Evolutionary conservation across 2,113 vertebrate genomes (phyloP), one percentile per base, ranked within the genome.

Genomic region (Carollia perspicillata): DNA sequence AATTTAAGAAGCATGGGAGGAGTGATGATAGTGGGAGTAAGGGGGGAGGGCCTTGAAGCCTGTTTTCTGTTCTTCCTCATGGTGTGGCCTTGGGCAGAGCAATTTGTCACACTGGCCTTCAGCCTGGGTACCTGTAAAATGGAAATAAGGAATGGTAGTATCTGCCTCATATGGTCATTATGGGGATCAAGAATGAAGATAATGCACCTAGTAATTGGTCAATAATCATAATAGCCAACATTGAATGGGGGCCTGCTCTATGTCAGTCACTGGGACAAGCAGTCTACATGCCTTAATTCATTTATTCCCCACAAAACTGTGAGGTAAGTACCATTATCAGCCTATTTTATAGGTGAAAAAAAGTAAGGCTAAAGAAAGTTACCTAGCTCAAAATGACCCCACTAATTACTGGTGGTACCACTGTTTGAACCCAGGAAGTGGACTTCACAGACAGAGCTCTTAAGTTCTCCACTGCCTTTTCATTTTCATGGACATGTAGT

Each of bases 61-160:
- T 80, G 53, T 23, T 74, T 95, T 93, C 65, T 77, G 23, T 22
- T 96, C 60, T 91, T 93, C 69, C 8, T 81, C 11, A n/a, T 42
- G 4, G 18, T 71, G 53, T 78, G 53, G 66, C 33, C 75, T 90
- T 69, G 42, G 58, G 12, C 69, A 63, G 37, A 13, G 33, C 35
- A 71, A 44, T 63, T 81, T 44, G 35, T 86, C 40, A 86, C n/a
- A 63, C n/a, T 89, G 74, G 80, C 14, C 42, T 89, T 89, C 55
- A 20, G 22, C 53, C 77, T 77, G 79, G 7, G 89, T 49, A 49
- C 49, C 28, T 92, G 33, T 88, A 93, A 95, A 77, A 80, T 74
- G 58, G 33, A 91, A 84, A 92, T 74, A 79, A 96, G 40, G 33
- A 87, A 37, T 66, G 49, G 84, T 23, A 71, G 23, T 77, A 77